These are phyloP conservation scores for Vulpes lagopus DNA, from an alignment of 2,113 vertebrate species.

Conservation along the genomic window DNA sequence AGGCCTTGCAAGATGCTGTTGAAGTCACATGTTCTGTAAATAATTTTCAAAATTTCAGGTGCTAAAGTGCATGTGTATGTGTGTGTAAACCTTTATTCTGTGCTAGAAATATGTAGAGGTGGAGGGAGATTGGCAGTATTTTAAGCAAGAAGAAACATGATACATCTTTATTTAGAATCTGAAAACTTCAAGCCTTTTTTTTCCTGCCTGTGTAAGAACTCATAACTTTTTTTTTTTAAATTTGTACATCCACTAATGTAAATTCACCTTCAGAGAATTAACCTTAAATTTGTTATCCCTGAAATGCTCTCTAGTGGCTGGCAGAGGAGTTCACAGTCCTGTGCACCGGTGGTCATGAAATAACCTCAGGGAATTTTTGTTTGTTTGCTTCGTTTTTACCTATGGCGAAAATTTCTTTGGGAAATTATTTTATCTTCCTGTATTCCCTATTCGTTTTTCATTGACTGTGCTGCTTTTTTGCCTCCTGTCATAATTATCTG, in stretches of 20 bases:
- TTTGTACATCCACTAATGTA: conserved; percentile 30
- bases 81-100: background rate
- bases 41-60: background rate
- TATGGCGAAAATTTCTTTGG: conserved; percentile 22
- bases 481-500: conserved; percentile 75
- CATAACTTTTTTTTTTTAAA: background rate
- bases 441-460: conserved; percentile 64
- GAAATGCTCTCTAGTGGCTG: conserved; percentile 73
- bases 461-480: conserved; percentile 48
- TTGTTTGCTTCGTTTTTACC: conserved; percentile 62
- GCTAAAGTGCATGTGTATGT: background rate
- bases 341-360: conserved; percentile 24
- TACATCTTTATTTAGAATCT: background rate
- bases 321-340: conserved; percentile 61
- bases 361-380: conserved; percentile 54
- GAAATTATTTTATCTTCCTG: conserved; percentile 54
- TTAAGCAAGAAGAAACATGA: background rate
- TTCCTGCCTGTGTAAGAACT: background rate
- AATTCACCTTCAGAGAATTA: conserved; percentile 56
- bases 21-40: background rate
- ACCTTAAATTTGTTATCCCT: conserved; percentile 62
- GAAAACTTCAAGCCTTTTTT: background rate
- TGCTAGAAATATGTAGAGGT: background rate
- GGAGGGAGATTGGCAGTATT: background rate
- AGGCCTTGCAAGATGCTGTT: background rate